phyloP scores from a whole-genome alignment of 2,113 vertebrate species.

The Lophotis ruficrista region DNA sequence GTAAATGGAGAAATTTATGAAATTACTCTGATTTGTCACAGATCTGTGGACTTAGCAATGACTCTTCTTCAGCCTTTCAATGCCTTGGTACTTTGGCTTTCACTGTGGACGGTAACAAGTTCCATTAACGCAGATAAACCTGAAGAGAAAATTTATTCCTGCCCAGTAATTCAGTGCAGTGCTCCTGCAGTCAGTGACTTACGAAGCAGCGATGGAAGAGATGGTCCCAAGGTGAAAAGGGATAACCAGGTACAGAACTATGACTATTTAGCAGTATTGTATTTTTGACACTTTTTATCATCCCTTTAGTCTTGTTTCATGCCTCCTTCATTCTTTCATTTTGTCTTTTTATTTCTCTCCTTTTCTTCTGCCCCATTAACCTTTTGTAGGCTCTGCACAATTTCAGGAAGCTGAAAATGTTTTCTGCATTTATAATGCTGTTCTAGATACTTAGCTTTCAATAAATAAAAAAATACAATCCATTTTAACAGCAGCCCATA shows the following conservation, averaged over 20 bases:
- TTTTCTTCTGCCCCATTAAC: neutral
- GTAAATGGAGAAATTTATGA: neutral
- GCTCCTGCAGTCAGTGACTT: neutral
- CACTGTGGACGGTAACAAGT: neutral
- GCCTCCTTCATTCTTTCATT: neutral
- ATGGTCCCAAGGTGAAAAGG: neutral
- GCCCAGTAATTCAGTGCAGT: neutral
- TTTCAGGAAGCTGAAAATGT: neutral
- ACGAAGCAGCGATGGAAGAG: constrained; percentile 3
- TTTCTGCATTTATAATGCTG: neutral
- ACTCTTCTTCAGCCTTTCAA: neutral
- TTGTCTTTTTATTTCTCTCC: neutral
- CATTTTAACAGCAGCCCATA: neutral
- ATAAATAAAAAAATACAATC: neutral
- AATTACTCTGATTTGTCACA: neutral
- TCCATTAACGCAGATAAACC: neutral
- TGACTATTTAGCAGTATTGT: neutral
- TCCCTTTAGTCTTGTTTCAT: neutral
- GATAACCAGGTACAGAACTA: neutral
- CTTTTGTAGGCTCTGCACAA: neutral
- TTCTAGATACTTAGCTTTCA: neutral
- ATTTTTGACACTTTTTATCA: neutral
- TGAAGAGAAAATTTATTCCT: neutral
- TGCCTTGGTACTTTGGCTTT: neutral
- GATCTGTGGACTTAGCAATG: neutral